A percentile compares a stretch with the other conserved stretches of the same genome.
phyloP scores from a whole-genome alignment of 2,888 invertebrate genomes.

The Stegana nigrithorax region DNA sequence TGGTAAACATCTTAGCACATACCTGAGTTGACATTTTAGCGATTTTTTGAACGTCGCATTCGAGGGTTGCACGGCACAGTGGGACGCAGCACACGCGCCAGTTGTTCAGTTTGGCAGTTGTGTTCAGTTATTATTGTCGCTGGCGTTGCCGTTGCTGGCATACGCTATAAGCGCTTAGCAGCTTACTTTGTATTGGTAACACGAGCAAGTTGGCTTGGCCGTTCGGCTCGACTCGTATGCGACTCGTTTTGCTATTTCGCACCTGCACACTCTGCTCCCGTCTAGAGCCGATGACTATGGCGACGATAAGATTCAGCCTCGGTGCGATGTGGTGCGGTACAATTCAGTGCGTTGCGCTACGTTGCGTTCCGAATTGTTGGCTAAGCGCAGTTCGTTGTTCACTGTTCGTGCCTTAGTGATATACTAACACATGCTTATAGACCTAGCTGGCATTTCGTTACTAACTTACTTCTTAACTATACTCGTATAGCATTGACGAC shows the following conservation, averaged over 20 bases:
- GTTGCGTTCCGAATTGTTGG: slow-evolving; percentile 39
- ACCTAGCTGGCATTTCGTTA: slow-evolving; percentile 40
- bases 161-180: slow-evolving; percentile 6
- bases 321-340: background rate
- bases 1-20: slow-evolving; percentile 24
- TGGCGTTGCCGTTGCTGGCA: background rate
- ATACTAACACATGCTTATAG: slow-evolving; percentile 37
- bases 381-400: slow-evolving; percentile 60
- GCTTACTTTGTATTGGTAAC: slow-evolving; percentile 2
- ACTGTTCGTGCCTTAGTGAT: slow-evolving; percentile 54
- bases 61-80: slow-evolving; percentile 11
- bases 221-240: background rate
- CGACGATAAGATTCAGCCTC: background rate
- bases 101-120: slow-evolving; percentile 45
- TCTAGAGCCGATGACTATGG: background rate
- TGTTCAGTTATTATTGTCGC: slow-evolving; percentile 30
- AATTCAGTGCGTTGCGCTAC: background rate
- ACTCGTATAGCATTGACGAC: background rate
- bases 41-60: slow-evolving; percentile 16
- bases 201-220: background rate
- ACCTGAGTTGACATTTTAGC: slow-evolving; percentile 47
- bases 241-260: background rate
- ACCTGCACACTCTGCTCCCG: background rate
- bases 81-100: slow-evolving; percentile 25
- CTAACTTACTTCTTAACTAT: slow-evolving; percentile 52